Percentiles rank a stretch among this genome's conserved stretches.
Conservation (phyloP, 2,113 vertebrate genomes). For the Prionailurus bengalensis region DNA sequence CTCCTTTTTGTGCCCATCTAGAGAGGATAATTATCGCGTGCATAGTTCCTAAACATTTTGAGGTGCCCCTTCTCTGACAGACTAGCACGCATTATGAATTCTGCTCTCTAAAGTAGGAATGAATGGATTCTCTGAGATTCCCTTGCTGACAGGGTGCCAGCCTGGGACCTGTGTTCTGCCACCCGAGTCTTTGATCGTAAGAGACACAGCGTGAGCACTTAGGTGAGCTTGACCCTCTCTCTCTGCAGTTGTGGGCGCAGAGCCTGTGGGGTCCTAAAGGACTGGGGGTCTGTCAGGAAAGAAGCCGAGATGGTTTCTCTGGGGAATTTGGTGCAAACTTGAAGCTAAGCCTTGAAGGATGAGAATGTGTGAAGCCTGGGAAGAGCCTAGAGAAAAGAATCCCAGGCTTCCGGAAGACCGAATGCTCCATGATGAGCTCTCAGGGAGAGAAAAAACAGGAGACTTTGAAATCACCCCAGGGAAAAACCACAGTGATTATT, state of each 20-base stretch:
- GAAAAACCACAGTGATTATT: conserved; percentile 8
- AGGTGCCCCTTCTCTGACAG: not conserved
- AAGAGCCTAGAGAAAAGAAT: not conserved
- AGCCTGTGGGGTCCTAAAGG: not conserved
- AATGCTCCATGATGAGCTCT: not conserved
- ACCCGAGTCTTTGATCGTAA: not conserved
- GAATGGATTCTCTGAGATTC: not conserved
- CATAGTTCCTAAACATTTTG: not conserved
- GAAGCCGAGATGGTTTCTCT: not conserved
- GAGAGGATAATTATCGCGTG: not conserved
- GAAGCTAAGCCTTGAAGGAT: not conserved
- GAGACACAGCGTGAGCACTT: not conserved
- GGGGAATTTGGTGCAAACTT: not conserved
- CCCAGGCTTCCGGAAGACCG: not conserved
- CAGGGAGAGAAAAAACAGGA: not conserved
- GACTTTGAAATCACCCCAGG: not conserved
- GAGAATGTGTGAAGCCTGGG: not conserved
- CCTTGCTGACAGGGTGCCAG: not conserved
- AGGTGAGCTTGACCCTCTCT: not conserved
- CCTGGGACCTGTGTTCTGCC: not conserved
- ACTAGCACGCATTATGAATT: not conserved
- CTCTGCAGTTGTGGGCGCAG: accelerated
- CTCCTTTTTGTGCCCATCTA: not conserved
- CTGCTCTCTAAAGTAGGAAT: not conserved
- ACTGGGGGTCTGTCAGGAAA: not conserved